Evolutionary conservation across 2,797 vertebrate species (phyloP), one percentile per base, ranked within the genome.

Genomic region (Oceanodroma leucorhoa): DNA sequence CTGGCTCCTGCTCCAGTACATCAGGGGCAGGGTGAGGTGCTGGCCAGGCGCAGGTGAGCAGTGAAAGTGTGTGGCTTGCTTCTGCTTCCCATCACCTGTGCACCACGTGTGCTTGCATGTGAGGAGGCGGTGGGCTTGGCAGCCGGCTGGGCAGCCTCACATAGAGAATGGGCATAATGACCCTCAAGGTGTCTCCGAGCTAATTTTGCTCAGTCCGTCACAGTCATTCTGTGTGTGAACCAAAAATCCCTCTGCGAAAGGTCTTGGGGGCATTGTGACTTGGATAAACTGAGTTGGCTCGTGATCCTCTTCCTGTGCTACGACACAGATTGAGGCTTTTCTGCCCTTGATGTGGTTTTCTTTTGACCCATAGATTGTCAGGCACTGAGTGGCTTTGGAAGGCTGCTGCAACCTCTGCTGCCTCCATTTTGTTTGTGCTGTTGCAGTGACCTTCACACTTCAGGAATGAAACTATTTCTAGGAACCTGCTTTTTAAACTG

Each of bases 361-460:
- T 93, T 95, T 89, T 93, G 90, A 94, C 90, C 87, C 87, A 45
- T 43, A 95, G 78, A 71, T 55, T 89, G 91, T 94, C 53, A 80
- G 87, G 79, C 43, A 9, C 82, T 54, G 76, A 79, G 77, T 70
- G 87, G 69, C 89, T 97, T 94, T 72, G 65, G 87, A 93, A 95
- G 83, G 87, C 91, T 1, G 1, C 83, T 79, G 80, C 75, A 88
- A 69, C 62, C 80, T 95, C 78, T 0, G 1, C 65, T 83, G 89
- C 84, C 90, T 97, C 95, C 91, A 93, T 96, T 95, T 96, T 97
- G 93, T 97, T 96, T 95, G 83, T 87, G 81, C 89, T 95, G 92
- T 93, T 95, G 75, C 93, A 81, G 75, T 96, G 94, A 96, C 96
- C 96, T 97, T 97, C 96, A 94, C 95, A 89, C 83, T 91, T 95